A percentile compares a stretch with the other conserved stretches of the same genome.
Evolutionary conservation across 2,888 invertebrate genomes (phyloP).

Genomic region (Tridacna crocea): DNA sequence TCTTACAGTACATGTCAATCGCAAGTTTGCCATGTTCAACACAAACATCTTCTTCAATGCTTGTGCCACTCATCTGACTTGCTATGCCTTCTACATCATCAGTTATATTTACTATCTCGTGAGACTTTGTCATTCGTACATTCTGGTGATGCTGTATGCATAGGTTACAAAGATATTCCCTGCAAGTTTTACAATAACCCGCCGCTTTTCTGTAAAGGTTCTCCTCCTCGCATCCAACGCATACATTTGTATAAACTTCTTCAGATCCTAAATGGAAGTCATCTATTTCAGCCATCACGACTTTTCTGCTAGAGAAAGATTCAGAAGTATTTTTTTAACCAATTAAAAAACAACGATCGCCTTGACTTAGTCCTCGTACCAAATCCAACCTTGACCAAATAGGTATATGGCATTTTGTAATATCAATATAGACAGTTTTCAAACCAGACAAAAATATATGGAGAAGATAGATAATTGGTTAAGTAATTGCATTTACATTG

Average conservation of each 20-base stretch:
- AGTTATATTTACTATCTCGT: slow-evolving; percentile 4
- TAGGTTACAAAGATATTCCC: background rate
- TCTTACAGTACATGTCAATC: slow-evolving; percentile 16
- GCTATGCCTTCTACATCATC: background rate
- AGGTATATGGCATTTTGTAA: no score
- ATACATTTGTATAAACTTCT: slow-evolving; percentile 1
- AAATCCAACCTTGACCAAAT: no score
- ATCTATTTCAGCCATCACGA: background rate
- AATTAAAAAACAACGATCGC: no score
- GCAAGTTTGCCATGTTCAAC: background rate
- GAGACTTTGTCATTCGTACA: background rate
- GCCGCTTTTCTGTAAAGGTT: background rate
- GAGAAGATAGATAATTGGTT: no score
- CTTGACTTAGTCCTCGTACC: no score
- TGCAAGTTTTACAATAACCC: slow-evolving; percentile 14
- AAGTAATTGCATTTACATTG: no score
- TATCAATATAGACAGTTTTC: no score
- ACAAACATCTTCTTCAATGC: slow-evolving; percentile 10
- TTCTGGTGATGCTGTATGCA: slow-evolving; percentile 3
- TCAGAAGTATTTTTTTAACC: no score
- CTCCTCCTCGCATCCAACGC: slow-evolving; percentile 3
- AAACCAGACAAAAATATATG: no score
- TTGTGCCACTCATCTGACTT: background rate
- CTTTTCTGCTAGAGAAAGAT: background rate
- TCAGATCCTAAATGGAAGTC: background rate